Conservation (phyloP, 2,888 invertebrate species). For the Ctenicera cuprea region DNA sequence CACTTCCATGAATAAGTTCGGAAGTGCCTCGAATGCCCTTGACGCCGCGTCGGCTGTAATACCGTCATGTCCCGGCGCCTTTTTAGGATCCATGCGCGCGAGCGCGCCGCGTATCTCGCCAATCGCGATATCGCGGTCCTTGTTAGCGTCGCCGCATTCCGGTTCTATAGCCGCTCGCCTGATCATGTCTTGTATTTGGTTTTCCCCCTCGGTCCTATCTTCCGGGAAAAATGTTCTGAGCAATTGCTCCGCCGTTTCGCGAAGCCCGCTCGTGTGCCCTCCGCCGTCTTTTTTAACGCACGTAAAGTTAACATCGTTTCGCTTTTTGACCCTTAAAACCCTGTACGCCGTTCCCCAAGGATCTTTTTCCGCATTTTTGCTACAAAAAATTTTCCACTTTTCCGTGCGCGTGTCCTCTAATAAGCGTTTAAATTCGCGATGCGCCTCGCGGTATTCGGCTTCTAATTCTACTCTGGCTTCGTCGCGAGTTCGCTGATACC, state of each 20-base stretch:
- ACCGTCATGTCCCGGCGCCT: slow-evolving; percentile 37
- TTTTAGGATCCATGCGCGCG: slow-evolving; percentile 9
- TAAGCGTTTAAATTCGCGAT: no score
- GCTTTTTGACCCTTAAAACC: not conserved
- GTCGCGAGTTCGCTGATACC: not conserved
- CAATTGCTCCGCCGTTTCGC: not conserved
- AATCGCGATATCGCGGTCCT: not conserved
- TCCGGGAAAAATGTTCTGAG: not conserved
- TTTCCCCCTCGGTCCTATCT: slow-evolving; percentile 18
- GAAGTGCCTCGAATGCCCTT: slow-evolving; percentile 7
- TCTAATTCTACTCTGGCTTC: no score
- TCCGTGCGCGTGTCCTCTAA: no score
- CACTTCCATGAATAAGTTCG: slow-evolving; percentile 11
- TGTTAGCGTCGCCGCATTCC: not conserved
- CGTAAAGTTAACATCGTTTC: not conserved
- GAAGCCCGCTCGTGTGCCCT: not conserved
- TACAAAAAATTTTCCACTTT: not conserved
- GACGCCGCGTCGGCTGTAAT: slow-evolving; percentile 36
- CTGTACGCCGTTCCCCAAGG: not conserved
- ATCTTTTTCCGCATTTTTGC: not conserved
- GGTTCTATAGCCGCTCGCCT: not conserved
- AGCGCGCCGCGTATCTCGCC: slow-evolving; percentile 30
- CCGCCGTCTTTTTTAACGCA: not conserved
- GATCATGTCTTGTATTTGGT: not conserved
- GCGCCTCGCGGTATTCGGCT: no score